A percentile compares a stretch with the other conserved stretches of the same genome.
These are phyloP conservation scores for Gymnorhina tibicen DNA, from an alignment of 2,113 vertebrate genomes.

Conservation along the genomic window DNA sequence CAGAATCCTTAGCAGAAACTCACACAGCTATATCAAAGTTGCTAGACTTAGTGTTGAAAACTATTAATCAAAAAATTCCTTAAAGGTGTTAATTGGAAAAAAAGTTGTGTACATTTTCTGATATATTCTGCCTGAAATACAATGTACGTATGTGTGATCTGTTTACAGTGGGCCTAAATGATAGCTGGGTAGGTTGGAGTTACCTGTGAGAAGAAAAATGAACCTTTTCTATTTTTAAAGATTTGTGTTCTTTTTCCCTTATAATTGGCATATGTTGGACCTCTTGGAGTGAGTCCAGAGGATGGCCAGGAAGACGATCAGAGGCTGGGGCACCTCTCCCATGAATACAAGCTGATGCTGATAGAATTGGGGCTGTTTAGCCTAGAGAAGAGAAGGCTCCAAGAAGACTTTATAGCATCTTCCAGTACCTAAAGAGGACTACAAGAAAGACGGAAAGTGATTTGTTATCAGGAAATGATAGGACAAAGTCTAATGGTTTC, in stretches of 20 bases:
- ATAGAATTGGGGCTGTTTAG: background rate
- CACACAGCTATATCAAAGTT: background rate
- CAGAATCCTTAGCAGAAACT: background rate
- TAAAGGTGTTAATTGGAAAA: background rate
- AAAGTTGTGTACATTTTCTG: background rate
- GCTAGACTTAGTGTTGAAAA: background rate
- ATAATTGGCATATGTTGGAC: background rate
- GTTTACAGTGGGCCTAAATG: background rate
- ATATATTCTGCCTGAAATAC: background rate
- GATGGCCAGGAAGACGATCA: background rate
- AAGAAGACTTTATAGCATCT: background rate
- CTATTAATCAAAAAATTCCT: background rate
- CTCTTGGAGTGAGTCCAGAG: background rate
- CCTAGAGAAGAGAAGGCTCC: background rate
- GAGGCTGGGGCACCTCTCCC: background rate
- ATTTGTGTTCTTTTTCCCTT: rapidly evolving
- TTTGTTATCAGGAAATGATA: background rate
- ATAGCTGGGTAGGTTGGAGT: background rate
- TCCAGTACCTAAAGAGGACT: background rate
- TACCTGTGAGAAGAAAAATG: background rate
- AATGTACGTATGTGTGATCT: background rate
- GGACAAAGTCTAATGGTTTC: background rate
- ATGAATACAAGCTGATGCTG: background rate
- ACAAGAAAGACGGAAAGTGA: background rate
- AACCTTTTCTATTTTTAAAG: background rate